Percentiles rank a stretch among this genome's conserved stretches.
phyloP scores from a whole-genome alignment of 2,113 vertebrate genomes.

The Hepsetus odoe region DNA sequence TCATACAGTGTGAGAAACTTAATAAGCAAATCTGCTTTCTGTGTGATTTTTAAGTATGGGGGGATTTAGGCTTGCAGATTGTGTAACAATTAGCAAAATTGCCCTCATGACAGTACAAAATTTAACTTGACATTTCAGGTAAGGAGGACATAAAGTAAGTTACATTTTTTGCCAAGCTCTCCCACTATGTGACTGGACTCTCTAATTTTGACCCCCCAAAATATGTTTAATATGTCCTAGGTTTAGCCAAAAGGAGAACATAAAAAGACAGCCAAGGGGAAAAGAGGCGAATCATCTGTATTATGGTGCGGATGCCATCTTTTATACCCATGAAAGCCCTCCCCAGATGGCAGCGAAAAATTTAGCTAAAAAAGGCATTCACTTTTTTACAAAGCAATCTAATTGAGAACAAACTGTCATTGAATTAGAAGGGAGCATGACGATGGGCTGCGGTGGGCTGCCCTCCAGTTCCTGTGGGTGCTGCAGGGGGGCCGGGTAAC shows the following conservation, averaged over 20 bases:
- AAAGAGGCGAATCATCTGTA: constrained; percentile 61
- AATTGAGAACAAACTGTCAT: constrained; percentile 81
- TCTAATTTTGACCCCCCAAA: background rate
- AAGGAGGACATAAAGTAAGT: too few relatives aligned
- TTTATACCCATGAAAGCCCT: constrained; percentile 56
- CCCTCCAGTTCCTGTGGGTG: constrained; percentile 49
- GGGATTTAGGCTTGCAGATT: too few relatives aligned
- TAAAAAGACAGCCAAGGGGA: constrained; percentile 50
- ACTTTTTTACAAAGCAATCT: constrained; percentile 71
- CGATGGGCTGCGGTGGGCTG: constrained; percentile 56
- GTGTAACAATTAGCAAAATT: background rate
- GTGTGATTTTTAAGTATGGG: too few relatives aligned
- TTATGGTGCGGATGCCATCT: constrained; percentile 62
- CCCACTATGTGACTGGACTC: background rate
- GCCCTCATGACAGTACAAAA: too few relatives aligned
- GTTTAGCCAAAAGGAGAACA: constrained; percentile 44
- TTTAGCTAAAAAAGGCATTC: constrained; percentile 69
- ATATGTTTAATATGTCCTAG: background rate
- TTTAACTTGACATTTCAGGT: too few relatives aligned
- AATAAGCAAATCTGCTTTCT: too few relatives aligned
- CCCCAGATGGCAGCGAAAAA: constrained; percentile 66
- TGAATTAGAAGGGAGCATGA: constrained; percentile 73
- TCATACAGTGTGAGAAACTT: background rate
- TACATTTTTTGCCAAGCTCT: background rate
- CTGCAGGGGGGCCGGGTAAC: constrained; percentile 47